Conservation (phyloP, 2,113 vertebrate genomes). For the Lucifuga dentata region DNA sequence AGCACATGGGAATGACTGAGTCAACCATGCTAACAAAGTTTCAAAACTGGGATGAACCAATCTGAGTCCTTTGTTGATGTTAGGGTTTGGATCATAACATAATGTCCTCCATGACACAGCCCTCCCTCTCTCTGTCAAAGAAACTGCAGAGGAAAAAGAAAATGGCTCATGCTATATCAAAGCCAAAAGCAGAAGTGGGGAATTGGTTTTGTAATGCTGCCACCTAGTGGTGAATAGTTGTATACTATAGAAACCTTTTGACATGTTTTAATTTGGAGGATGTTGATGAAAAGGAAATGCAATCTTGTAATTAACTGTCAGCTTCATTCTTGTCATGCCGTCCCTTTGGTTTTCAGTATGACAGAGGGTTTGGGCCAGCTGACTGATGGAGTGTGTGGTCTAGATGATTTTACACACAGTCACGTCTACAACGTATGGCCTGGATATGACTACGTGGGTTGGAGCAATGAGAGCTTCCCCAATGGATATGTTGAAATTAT, state of each 20-base stretch:
- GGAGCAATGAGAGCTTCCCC: constrained; percentile 91
- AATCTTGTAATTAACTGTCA: neutral
- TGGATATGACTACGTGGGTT: constrained; percentile 96
- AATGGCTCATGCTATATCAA: constrained; percentile 52
- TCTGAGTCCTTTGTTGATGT: constrained; percentile 29
- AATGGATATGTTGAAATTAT: constrained; percentile 92
- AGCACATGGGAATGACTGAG: constrained; percentile 64
- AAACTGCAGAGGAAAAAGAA: constrained; percentile 56
- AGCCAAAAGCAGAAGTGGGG: constrained; percentile 19
- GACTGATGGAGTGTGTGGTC: constrained; percentile 93
- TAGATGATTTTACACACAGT: constrained; percentile 93
- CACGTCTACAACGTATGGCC: constrained; percentile 94
- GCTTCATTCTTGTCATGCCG: neutral
- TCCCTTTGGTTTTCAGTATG: constrained; percentile 85
- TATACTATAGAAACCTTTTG: neutral
- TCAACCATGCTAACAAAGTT: constrained; percentile 47
- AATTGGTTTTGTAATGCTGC: constrained; percentile 50
- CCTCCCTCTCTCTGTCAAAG: constrained; percentile 34
- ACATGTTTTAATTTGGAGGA: neutral
- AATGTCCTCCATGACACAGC: constrained; percentile 77
- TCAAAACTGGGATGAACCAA: constrained; percentile 36
- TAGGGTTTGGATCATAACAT: constrained; percentile 63
- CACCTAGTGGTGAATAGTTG: constrained; percentile 68
- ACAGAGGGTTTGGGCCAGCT: constrained; percentile 95
- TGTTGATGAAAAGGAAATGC: neutral